Evolutionary conservation across 2,113 vertebrate species (phyloP), one percentile per base, ranked within the genome.

Genomic region (Labeo catla): DNA sequence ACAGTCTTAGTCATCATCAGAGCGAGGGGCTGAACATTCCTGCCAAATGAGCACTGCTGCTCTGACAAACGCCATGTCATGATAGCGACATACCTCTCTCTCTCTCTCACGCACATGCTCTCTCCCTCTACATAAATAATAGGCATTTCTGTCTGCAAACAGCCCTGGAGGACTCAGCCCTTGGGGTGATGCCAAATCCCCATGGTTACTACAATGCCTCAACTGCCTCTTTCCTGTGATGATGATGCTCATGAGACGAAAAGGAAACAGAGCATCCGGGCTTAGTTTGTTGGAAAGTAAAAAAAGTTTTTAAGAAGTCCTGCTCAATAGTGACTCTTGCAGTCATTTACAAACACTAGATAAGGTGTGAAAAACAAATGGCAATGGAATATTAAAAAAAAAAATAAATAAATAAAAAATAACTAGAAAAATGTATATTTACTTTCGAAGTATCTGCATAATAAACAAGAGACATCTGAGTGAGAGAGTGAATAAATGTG

Each of bases 101-200:
- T 49, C 50, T 49, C 50, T 4, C 68, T 5, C 68, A 43, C 68
- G 5, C 70, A 1, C 34, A 6, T 5, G 2, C 66, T 23, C 72
- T 47, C 45, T 23, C 72, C n/a, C 63, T 84, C 83, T 70, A 52
- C 15, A 78, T 87, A 90, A 89, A 92, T 91, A 91, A 92, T 87
- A 91, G 91, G 87, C 85, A 91, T 93, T 91, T 91, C 87, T 91
- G 89, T 81, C 83, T 81, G 89, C 90, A 85, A 86, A 90, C 23
- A 54, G 85, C 88, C 19, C 83, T 11, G 79, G 89, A 83, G 86
- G 88, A 89, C 87, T 84, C 84, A 81, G 89, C 76, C 89, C 85
- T 73, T 93, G 94, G 94, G 88, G 82, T 7, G 68, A 61, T 86
- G 88, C 93, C 93, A 93, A 90, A 89, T 95, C 93, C 91, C 91